Evolutionary conservation across 2,888 invertebrate species (phyloP).

Genomic region (Thecophora atra): DNA sequence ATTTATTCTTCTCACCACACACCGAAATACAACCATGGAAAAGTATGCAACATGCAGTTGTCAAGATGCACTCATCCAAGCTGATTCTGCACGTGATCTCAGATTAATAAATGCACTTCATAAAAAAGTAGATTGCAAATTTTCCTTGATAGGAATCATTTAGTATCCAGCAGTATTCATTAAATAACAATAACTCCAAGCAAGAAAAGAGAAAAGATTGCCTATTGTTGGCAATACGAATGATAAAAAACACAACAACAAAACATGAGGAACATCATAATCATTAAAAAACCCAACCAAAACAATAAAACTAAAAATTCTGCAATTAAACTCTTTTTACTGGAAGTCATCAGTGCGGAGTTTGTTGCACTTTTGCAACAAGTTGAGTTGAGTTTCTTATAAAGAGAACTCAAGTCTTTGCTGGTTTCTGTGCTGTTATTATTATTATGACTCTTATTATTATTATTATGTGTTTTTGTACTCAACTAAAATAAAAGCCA

Average conservation of each 20-base stretch:
- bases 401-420: background rate
- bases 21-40: background rate
- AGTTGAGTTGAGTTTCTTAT: background rate
- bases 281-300: background rate
- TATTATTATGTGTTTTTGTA: slow-evolving; percentile 9
- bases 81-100: background rate
- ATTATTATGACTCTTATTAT: background rate
- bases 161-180: background rate
- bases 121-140: slow-evolving; percentile 11
- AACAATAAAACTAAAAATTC: background rate
- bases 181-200: background rate
- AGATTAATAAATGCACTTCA: background rate
- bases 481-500: background rate
- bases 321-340: no score
- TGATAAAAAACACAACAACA: background rate
- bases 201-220: slow-evolving; percentile 10
- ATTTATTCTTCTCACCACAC: background rate
- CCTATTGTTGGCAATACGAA: background rate
- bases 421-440: background rate
- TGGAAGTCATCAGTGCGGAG: background rate
- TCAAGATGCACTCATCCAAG: background rate
- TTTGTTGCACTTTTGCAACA: slow-evolving; percentile 20
- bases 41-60: background rate
- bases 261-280: background rate
- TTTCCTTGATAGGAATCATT: background rate